phyloP scores from a whole-genome alignment of 2,888 invertebrate genomes.

The Antheraea yamamai region DNA sequence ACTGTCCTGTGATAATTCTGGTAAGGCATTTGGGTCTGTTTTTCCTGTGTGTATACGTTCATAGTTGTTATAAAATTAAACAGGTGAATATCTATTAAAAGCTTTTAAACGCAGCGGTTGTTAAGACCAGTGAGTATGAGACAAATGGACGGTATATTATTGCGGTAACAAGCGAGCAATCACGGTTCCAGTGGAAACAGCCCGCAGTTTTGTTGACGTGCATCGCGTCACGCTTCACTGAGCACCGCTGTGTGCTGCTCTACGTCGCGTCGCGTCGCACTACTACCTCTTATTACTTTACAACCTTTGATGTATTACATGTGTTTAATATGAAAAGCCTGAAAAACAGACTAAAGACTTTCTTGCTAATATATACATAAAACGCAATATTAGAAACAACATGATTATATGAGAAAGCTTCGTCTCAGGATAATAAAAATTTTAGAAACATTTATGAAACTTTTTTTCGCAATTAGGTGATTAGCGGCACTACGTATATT shows the following conservation, averaged over 20 bases:
- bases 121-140: slow-evolving; percentile 26
- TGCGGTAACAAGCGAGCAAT: slow-evolving; percentile 53
- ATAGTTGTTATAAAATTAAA: not conserved
- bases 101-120: not conserved
- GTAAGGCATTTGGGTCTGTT: too few species aligned
- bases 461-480: too few species aligned
- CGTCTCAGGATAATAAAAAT: too few species aligned
- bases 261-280: not conserved
- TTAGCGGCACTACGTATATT: too few species aligned
- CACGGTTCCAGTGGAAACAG: slow-evolving; percentile 7
- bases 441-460: too few species aligned
- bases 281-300: not conserved
- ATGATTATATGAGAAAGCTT: too few species aligned
- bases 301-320: slow-evolving; percentile 6
- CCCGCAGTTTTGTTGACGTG: slow-evolving; percentile 1
- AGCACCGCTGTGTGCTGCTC: slow-evolving; percentile 16
- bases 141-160: slow-evolving; percentile 34
- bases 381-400: not conserved
- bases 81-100: not conserved
- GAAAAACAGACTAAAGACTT: not conserved
- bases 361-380: not conserved
- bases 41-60: not conserved
- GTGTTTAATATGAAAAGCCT: not conserved
- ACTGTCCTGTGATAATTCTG: not conserved
- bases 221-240: slow-evolving; percentile 6